Conservation (phyloP, 2,888 invertebrate genomes). For the Cheilosia vernalis region DNA sequence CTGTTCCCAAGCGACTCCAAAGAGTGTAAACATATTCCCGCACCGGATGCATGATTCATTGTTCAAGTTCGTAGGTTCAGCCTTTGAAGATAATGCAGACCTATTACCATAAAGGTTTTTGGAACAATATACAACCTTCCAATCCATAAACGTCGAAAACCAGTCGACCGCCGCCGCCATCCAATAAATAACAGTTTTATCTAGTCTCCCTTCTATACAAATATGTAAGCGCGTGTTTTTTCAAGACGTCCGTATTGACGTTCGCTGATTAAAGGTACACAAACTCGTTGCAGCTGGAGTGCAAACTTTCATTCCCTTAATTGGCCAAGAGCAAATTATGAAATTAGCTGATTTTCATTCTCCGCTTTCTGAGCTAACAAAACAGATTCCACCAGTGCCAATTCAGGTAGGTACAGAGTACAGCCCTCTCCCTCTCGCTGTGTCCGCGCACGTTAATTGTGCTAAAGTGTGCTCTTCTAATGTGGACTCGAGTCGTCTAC, state of each 20-base stretch:
- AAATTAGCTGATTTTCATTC: constrained; percentile 49
- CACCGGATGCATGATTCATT: constrained; percentile 36
- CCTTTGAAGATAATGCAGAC: constrained; percentile 1
- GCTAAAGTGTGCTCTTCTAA: constrained; percentile 22
- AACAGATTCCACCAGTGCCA: not conserved
- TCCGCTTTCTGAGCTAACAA: not conserved
- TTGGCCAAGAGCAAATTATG: constrained; percentile 50
- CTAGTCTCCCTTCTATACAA: no score
- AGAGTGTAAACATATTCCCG: not conserved
- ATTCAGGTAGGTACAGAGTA: not conserved
- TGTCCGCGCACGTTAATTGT: constrained; percentile 43
- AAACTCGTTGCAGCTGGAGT: not conserved
- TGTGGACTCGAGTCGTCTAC: constrained; percentile 7
- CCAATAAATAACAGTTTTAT: not conserved
- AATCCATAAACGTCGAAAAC: constrained; percentile 12
- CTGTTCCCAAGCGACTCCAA: not conserved
- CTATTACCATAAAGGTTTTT: constrained; percentile 19
- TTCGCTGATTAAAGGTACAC: constrained; percentile 31
- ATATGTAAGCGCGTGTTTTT: no score
- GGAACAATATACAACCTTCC: not conserved
- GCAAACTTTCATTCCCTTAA: constrained; percentile 17
- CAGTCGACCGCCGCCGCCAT: constrained; percentile 9
- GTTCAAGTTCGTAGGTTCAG: constrained; percentile 6
- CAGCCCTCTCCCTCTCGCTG: not conserved
- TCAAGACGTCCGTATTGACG: not conserved